Evolutionary conservation across 2,797 vertebrate genomes (phyloP).

Genomic region (Neosilurus hyrtlii): DNA sequence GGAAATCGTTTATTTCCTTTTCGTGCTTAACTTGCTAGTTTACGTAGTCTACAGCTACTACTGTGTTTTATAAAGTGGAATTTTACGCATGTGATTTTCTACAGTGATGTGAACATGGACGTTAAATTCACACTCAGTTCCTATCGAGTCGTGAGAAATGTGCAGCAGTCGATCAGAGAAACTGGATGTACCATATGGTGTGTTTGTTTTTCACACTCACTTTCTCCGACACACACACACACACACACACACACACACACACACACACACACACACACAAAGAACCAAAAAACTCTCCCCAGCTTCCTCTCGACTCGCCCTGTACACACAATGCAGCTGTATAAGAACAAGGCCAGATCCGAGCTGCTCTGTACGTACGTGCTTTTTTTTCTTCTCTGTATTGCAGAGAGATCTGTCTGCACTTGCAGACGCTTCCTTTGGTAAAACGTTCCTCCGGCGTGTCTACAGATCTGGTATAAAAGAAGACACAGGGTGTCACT

Average conservation of each 20-base stretch:
- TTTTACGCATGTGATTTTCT: not conserved
- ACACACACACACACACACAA: not conserved
- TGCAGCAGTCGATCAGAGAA: not conserved
- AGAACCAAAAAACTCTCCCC: not conserved
- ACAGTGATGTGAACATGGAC: not conserved
- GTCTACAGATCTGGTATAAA: not conserved
- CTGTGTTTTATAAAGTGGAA: not conserved
- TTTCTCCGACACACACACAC: not conserved
- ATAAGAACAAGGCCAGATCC: conserved; percentile 32
- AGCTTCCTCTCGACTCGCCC: not conserved
- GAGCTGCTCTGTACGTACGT: not conserved
- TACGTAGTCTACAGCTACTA: not conserved
- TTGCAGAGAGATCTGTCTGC: conserved; percentile 32
- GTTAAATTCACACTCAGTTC: not conserved
- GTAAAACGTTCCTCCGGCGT: not conserved
- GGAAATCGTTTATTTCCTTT: not conserved
- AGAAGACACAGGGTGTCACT: conserved; percentile 9
- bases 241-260: not conserved
- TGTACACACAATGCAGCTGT: conserved; percentile 23
- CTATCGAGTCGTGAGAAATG: not conserved
- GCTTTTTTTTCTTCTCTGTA: not conserved
- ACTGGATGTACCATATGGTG: not conserved
- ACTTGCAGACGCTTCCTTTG: conserved; percentile 29
- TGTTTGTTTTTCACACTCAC: not conserved
- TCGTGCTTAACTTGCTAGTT: not conserved